Evolutionary conservation across 2,888 invertebrate genomes (phyloP), one percentile per base, ranked within the genome.

Genomic region (Carterocephalus palaemon): DNA sequence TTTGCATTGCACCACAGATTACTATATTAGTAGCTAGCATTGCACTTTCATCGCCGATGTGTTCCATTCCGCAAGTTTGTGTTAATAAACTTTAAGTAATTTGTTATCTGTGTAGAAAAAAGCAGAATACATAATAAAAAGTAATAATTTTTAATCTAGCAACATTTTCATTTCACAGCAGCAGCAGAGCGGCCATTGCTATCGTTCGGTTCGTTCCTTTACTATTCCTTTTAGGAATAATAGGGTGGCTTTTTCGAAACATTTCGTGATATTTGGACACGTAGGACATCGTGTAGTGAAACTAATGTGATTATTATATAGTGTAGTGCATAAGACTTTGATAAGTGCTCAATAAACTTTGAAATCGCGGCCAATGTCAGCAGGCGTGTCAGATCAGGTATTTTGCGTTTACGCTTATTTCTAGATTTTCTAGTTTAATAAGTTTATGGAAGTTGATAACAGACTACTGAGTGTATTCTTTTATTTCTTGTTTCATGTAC

Each of bases 331-430:
- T 67, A 75, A 77, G 77, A 83, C 81, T 75, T 76, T 64, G 58
- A 68, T 68, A 79, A 79, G 84, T 82, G 83, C 75, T 83, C 77
- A 84, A 78, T 83, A 86, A 70, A 74, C 68, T 56, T 37, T 70
- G 83, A 89, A 89, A 89, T 88, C 88, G 88, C 89, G 88, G 92
- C 92, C 92, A 92, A 94, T 94, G 94, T 94, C 93, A 92, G 92
- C 94, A 92, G 93, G 93, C 93, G 93, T 93, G 92, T 92, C 93
- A 91, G 93, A 94, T 90, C 93, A 93, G 93, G 93, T 93, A 93
- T 87, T 79, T 83, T 67, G 60, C 67, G 67, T 79, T 75, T 74
- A 61, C 55, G 55, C 57, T 61, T 67, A 58, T 67, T 72, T 64
- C 60, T 60, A 53, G 51, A 56, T 49, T 67, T 72, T 64, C 60